These are phyloP conservation scores for Cephus cinctus DNA, from an alignment of 1,140 invertebrate genomes.

Conservation along the genomic window DNA sequence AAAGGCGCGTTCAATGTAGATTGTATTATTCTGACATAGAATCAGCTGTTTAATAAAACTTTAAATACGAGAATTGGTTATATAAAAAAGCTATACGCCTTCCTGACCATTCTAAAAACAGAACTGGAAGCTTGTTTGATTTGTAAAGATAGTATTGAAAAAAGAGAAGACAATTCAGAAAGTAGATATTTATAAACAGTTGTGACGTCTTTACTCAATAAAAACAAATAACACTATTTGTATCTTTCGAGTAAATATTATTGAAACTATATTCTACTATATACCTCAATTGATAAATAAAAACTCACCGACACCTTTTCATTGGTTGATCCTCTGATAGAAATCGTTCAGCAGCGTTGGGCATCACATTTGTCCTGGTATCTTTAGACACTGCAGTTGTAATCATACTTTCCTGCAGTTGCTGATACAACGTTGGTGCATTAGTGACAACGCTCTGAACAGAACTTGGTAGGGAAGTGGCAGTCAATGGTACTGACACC, in stretches of 20 bases:
- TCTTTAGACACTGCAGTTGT: constrained; percentile 32
- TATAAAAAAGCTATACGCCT: neutral
- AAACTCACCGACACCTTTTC: constrained; percentile 44
- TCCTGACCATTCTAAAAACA: too few species aligned
- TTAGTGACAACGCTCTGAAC: constrained; percentile 42
- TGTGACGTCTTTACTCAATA: too few species aligned
- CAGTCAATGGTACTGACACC: constrained; percentile 46
- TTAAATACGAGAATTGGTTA: neutral
- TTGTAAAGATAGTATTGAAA: too few species aligned
- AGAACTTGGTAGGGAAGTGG: constrained; percentile 39
- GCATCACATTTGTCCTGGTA: constrained; percentile 19
- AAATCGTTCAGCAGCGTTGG: constrained; percentile 30
- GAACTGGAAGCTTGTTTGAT: too few species aligned
- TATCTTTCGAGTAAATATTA: too few species aligned
- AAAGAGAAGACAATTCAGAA: too few species aligned
- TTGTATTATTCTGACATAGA: too few species aligned
- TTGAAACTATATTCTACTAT: neutral
- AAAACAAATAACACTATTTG: too few species aligned
- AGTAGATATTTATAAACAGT: too few species aligned
- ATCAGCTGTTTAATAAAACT: too few species aligned
- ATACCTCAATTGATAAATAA: neutral
- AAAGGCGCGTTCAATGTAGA: too few species aligned
- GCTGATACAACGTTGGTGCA: constrained; percentile 46
- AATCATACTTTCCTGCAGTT: constrained; percentile 46
- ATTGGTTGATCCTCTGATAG: constrained; percentile 30